phyloP scores from a whole-genome alignment of 1,140 invertebrate genomes.

The Leptonema lineaticorne region DNA sequence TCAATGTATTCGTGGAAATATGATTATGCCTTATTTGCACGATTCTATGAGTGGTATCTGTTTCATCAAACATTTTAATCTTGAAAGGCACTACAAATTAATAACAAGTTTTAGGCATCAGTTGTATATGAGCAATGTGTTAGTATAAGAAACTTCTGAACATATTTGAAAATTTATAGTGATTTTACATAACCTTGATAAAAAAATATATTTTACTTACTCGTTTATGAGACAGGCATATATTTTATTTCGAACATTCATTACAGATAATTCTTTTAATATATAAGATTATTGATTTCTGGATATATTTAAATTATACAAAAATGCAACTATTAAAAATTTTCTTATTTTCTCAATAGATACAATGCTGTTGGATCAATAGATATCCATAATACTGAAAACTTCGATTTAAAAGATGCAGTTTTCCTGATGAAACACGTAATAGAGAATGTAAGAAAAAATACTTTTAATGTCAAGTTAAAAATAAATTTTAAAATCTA shows the following conservation, averaged over 20 bases:
- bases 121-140: slow-evolving; percentile 55
- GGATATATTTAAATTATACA: not conserved
- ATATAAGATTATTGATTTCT: not conserved
- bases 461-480: not conserved
- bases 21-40: slow-evolving; percentile 57
- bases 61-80: slow-evolving; percentile 63
- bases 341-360: slow-evolving; percentile 42
- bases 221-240: no score
- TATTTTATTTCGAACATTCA: no score
- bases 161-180: not conserved
- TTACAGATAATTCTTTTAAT: no score
- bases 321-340: no score
- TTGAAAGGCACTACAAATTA: slow-evolving; percentile 65
- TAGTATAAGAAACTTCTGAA: slow-evolving; percentile 39
- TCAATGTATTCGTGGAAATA: slow-evolving; percentile 40
- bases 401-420: slow-evolving; percentile 43
- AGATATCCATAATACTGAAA: slow-evolving; percentile 23
- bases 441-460: slow-evolving; percentile 54
- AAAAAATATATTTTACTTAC: not conserved
- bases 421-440: slow-evolving; percentile 60
- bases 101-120: slow-evolving; percentile 63
- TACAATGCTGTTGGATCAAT: slow-evolving; percentile 38
- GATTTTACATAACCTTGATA: not conserved
- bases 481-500: slow-evolving; percentile 7
- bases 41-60: slow-evolving; percentile 65